Evolutionary conservation across 2,888 invertebrate species (phyloP).

Genomic region (Gibbula magus): DNA sequence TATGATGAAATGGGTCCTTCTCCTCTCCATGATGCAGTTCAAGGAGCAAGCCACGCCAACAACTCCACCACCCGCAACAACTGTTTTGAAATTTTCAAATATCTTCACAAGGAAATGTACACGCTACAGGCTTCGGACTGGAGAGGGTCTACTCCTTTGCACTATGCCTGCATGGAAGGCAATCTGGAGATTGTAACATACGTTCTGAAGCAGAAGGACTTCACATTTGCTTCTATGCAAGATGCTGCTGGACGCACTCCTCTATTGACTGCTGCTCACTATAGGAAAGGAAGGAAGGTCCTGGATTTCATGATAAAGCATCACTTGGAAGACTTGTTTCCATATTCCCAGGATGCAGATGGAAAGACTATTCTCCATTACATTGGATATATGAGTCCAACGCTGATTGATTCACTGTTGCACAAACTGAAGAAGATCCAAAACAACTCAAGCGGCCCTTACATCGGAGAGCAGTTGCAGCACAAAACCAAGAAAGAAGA

Average conservation of each 20-base stretch:
- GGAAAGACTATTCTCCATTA: background rate
- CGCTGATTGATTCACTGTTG: background rate
- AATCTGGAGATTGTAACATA: conserved; percentile 35
- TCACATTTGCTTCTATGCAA: background rate
- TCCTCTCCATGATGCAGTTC: conserved; percentile 46
- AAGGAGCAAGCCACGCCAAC: conserved; percentile 32
- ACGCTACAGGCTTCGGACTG: conserved; percentile 36
- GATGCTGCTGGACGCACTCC: background rate
- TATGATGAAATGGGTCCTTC: conserved; percentile 40
- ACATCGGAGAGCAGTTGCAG: background rate
- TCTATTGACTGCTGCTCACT: background rate
- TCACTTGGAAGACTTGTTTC: background rate
- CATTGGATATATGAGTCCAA: background rate
- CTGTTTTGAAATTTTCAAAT: conserved; percentile 25
- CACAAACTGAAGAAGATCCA: background rate
- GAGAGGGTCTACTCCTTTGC: conserved; percentile 46
- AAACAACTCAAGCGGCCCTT: background rate
- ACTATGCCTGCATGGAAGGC: conserved; percentile 48
- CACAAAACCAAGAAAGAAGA: too few species aligned
- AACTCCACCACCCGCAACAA: conserved; percentile 31
- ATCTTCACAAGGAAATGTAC: background rate
- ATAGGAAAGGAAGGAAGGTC: background rate
- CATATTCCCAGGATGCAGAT: background rate
- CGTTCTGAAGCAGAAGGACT: conserved; percentile 26
- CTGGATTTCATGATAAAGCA: background rate